Conservation (phyloP, 2,797 vertebrate species). For the Spinibarbus caldwelli region DNA sequence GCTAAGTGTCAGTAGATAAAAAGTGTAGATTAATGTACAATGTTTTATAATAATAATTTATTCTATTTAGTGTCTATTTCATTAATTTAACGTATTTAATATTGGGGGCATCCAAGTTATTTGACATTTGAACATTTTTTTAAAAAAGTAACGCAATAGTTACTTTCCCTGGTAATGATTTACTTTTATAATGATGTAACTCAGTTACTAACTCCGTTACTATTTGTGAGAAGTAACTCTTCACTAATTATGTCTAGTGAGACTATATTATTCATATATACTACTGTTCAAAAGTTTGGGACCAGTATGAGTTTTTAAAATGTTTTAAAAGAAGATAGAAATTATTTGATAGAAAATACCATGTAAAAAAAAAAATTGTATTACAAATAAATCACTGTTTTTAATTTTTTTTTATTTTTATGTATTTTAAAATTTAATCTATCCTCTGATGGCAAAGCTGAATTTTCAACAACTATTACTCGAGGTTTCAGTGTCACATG, state of each 20-base stretch:
- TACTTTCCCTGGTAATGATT: no score
- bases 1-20: no score
- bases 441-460: not conserved
- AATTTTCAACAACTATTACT: not conserved
- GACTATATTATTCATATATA: not conserved
- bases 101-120: no score
- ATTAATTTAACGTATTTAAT: no score
- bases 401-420: not conserved
- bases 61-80: no score
- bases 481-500: not conserved
- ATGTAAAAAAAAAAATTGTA: not conserved
- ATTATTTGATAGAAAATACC: not conserved
- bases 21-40: no score
- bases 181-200: no score
- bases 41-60: no score
- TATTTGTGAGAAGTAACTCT: no score
- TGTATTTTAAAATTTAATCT: not conserved
- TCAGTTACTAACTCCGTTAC: no score
- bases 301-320: not conserved
- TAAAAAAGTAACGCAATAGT: no score
- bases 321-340: not conserved
- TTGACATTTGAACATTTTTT: no score
- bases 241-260: conserved; percentile 7
- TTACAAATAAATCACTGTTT: not conserved
- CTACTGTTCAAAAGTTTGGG: not conserved